Conservation (phyloP, 2,113 vertebrate species). For the Actenoides lindsayi region DNA sequence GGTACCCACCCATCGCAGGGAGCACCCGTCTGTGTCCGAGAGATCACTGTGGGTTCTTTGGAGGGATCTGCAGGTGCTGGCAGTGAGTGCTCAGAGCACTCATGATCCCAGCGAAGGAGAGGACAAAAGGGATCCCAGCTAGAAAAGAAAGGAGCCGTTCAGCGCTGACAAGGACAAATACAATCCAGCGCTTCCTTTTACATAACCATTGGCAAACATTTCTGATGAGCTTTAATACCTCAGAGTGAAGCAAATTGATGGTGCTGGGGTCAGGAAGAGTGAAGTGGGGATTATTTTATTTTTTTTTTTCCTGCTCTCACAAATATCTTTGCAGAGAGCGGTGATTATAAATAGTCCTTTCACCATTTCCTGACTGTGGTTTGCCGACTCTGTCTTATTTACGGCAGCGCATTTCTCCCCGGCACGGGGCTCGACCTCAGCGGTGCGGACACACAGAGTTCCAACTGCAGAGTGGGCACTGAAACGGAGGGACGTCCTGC, state of each 20-base stretch:
- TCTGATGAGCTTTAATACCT: conserved; percentile 4
- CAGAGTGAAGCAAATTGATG: neutral
- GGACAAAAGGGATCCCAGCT: neutral
- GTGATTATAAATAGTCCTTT: conserved; percentile 42
- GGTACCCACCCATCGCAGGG: neutral
- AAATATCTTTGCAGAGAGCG: conserved; percentile 8
- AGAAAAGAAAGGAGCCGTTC: neutral
- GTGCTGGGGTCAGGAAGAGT: neutral
- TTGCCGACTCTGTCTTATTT: neutral
- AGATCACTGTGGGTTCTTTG: accelerated
- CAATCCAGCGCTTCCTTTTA: neutral
- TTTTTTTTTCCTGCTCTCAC: neutral
- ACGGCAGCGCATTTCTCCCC: neutral
- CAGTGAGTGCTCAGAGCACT: accelerated
- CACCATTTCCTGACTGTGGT: conserved; percentile 23
- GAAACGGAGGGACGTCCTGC: neutral
- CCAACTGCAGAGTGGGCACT: neutral
- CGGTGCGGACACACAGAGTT: accelerated
- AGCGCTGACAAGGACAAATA: neutral
- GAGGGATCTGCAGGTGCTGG: neutral
- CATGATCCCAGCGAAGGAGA: accelerated
- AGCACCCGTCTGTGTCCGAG: neutral
- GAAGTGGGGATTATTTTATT: conserved; percentile 1
- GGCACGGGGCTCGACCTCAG: accelerated
- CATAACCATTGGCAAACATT: neutral